Evolutionary conservation across 2,797 vertebrate species (phyloP), one percentile per base, ranked within the genome.

Genomic region (Rhinichthys osculus): DNA sequence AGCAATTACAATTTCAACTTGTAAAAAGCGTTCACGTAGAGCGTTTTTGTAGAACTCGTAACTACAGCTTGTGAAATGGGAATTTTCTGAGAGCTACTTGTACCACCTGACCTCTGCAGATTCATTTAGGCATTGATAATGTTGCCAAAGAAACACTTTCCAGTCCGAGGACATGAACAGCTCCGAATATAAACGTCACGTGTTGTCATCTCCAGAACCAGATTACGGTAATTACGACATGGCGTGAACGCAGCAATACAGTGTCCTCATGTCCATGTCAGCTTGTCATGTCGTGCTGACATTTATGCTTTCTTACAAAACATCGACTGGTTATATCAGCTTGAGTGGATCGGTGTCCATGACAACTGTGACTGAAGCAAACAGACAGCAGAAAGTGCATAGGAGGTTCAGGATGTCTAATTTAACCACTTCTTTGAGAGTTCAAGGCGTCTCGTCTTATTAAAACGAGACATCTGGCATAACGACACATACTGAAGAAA

Each of bases 311-410:
- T 0, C 1, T 54, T 33, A 69, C 73, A 84, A 70, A 70, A 77
- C 74, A 78, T 42, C 35, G 14, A 67, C 40, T 33, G 17, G 64
- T 38, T 47, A 74, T 27, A 64, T 74, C 81, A 13, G 70, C 40
- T 74, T 52, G 42, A 66, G 30, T 27, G 74, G 27, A 54, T n/a
- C 3, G 0, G 66, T 79, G 27, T 79, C 76, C 52, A 79, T 79
- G 83, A 77, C 38, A 85, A 79, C 83, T 44, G 44, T 54, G 52
- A 78, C 70, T 13, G 30, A 54, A 78, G 23, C 44, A 67, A 84
- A 78, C 3, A 0, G 8, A 62, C 35, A 62, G 19, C 74, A 38
- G 44, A 62, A 67, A 69, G 33, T 11, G 33, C 62, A 57, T 17
- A 19, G 6, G 44, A 50, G 38, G 70, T 50, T 66, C 50, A 70